Evolutionary conservation across 2,888 invertebrate genomes (phyloP), one percentile per base, ranked within the genome.

Genomic region (Ennomos fuscantarius): DNA sequence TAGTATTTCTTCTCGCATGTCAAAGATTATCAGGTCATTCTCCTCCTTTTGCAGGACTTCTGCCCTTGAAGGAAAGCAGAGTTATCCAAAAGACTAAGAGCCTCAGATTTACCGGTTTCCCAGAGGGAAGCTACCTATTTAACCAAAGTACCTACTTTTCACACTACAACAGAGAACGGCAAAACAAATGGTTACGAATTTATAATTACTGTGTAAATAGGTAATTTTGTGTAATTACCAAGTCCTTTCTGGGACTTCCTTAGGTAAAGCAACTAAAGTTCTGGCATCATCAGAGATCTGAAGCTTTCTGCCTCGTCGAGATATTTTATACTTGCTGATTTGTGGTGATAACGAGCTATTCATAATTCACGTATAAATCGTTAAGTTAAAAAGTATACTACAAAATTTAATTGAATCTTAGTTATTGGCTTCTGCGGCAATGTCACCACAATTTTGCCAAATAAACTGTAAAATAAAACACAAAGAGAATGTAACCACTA

Each of bases 21-120:
- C 87, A 33, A 88, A 81, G 1, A 90, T 73, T 31, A 89, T 46
- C 24, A 89, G 65, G 54, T 92, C 90, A 8, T 75, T 81, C 43
- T 92, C 92, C 64, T 93, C 92, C 53, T 86, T 87, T 61, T 87
- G 84, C 0, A 91, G 69, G 2, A 90, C 82, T 65, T 91, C 92
- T 1, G 83, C 82, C 91, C 91, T 92, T 35, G 8, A 54, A 56
- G 15, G 15, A 34, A 34, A 43, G n/a, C 13, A 35, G 9, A 10
- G 9, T 10, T 12, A 45, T 12, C 13, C 9, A 44, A 24, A 24
- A 3, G 24, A 24, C 24, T 24, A 24, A 24, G 24, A 6, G 24
- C 24, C 15, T 15, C 24, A 6, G 24, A 6, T 24, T 24, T 24
- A 24, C 24, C 24, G 6, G 24, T 2, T 24, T 6, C 2, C 6